Evolutionary conservation across 2,888 invertebrate genomes (phyloP).

Genomic region (Lottia scabra): DNA sequence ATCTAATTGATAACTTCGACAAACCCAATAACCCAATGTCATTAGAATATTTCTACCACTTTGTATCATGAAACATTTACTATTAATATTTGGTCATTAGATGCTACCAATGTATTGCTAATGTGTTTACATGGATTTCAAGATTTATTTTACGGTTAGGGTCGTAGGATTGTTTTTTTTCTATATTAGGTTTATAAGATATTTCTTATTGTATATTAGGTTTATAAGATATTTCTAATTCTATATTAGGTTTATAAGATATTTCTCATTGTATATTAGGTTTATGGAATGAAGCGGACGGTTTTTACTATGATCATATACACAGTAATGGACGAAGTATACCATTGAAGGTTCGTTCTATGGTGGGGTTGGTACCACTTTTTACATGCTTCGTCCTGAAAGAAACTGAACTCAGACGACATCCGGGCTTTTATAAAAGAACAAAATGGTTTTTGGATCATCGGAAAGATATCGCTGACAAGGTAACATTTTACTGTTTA

Average conservation of each 20-base stretch:
- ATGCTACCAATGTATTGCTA: too few relatives aligned
- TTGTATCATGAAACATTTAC: too few relatives aligned
- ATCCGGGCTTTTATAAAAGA: constrained; percentile 61
- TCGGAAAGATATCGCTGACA: constrained; percentile 56
- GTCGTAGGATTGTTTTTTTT: too few relatives aligned
- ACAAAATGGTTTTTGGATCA: constrained; percentile 64
- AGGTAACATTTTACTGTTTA: constrained; percentile 32
- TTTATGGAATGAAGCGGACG: constrained; percentile 67
- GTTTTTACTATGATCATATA: constrained; percentile 68
- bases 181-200: too few relatives aligned
- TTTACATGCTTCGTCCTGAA: constrained; percentile 61
- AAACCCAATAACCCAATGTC: too few relatives aligned
- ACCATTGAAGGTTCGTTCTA: constrained; percentile 59
- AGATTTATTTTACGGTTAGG: too few relatives aligned
- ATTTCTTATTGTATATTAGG: too few relatives aligned
- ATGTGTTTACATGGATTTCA: too few relatives aligned
- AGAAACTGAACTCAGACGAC: constrained; percentile 47
- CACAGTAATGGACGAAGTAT: constrained; percentile 39
- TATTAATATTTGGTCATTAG: too few relatives aligned
- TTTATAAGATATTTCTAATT: too few relatives aligned
- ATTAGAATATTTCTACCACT: too few relatives aligned
- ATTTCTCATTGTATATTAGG: constrained; percentile 36
- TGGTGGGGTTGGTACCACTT: constrained; percentile 64
- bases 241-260: constrained; percentile 55
- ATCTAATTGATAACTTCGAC: too few relatives aligned